phyloP scores from a whole-genome alignment of 2,797 vertebrate genomes.

The Gambelia wislizenii region DNA sequence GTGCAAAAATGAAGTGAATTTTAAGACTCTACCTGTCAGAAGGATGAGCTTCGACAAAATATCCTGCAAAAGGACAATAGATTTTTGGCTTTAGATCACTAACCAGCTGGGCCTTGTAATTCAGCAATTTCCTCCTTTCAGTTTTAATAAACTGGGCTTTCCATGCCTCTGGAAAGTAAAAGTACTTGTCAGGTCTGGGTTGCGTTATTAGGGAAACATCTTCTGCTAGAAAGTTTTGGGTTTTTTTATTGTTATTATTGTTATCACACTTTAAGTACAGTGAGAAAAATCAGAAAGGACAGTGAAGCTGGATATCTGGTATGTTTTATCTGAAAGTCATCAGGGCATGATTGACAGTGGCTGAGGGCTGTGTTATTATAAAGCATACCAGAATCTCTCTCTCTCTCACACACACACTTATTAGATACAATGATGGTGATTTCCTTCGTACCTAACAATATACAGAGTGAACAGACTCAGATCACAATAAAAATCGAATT shows the following conservation, averaged over 20 bases:
- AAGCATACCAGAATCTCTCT: not conserved
- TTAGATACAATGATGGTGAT: too few species aligned
- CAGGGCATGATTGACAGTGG: not conserved
- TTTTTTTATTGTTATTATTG: not conserved
- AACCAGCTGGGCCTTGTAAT: slow-evolving; percentile 83
- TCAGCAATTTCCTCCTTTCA: slow-evolving; percentile 83
- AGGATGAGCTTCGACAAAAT: slow-evolving; percentile 86
- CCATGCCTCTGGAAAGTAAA: slow-evolving; percentile 75
- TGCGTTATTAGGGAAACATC: slow-evolving; percentile 5
- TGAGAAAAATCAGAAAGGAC: not conserved
- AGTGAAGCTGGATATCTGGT: not conserved
- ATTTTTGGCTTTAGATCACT: slow-evolving; percentile 79
- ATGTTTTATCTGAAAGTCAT: not conserved
- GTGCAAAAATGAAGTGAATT: slow-evolving; percentile 8
- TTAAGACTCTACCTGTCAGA: slow-evolving; percentile 80
- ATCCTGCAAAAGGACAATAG: slow-evolving; percentile 85
- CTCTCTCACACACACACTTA: too few species aligned
- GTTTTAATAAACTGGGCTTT: slow-evolving; percentile 82
- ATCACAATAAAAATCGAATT: too few species aligned
- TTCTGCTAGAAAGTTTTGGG: not conserved
- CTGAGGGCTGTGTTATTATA: not conserved
- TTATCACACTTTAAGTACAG: not conserved
- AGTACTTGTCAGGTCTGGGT: slow-evolving; percentile 1
- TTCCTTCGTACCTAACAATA: too few species aligned
- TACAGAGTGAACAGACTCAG: too few species aligned